A percentile compares a stretch with the other conserved stretches of the same genome.
phyloP scores from a whole-genome alignment of 1,140 invertebrate species.

The Brachionus angularis region DNA sequence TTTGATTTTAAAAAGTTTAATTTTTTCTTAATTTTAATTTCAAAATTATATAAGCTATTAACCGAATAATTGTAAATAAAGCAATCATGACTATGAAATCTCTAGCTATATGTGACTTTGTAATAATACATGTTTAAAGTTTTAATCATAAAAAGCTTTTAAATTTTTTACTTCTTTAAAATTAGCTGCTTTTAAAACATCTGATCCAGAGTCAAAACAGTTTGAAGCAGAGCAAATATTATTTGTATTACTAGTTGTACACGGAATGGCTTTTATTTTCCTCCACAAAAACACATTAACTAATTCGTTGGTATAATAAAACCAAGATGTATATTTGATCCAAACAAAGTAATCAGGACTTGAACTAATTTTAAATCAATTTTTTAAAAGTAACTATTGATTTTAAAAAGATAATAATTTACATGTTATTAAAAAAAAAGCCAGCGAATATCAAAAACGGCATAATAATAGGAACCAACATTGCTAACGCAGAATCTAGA shows the following conservation, averaged over 20 bases:
- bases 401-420: not conserved
- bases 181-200: slow-evolving; percentile 9
- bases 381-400: too few species aligned
- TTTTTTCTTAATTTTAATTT: not conserved
- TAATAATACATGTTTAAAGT: not conserved
- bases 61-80: slow-evolving; percentile 4
- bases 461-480: slow-evolving; percentile 82
- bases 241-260: not conserved
- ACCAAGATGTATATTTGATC: slow-evolving; percentile 44
- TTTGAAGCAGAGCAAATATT: not conserved
- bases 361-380: not conserved
- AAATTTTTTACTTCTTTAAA: slow-evolving; percentile 17
- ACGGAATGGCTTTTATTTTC: slow-evolving; percentile 8
- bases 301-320: slow-evolving; percentile 37
- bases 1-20: not conserved
- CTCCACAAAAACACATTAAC: slow-evolving; percentile 3
- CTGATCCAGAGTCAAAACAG: slow-evolving; percentile 10
- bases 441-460: slow-evolving; percentile 89
- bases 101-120: not conserved
- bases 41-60: slow-evolving; percentile 27
- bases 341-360: slow-evolving; percentile 33
- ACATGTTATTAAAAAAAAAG: slow-evolving; percentile 79
- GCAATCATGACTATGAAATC: slow-evolving; percentile 6
- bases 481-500: slow-evolving; percentile 66
- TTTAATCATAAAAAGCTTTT: not conserved